phyloP scores from a whole-genome alignment of 1,140 invertebrate genomes.

The Ceratoteleas bidentatus region DNA sequence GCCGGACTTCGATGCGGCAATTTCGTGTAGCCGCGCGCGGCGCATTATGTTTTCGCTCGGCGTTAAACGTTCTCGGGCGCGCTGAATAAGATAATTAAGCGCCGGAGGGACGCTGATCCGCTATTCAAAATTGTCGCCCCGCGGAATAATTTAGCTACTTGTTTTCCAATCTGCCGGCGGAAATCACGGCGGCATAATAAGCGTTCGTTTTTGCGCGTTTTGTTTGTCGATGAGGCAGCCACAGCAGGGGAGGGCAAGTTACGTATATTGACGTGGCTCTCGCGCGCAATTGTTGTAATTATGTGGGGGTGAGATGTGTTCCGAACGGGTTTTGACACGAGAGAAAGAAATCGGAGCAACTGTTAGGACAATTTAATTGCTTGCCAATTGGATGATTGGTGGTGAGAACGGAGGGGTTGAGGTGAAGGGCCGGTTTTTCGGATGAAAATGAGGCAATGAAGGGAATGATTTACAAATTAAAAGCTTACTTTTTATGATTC shows the following conservation, averaged over 20 bases:
- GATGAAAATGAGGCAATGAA: no score
- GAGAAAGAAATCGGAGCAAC: not conserved
- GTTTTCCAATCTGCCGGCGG: conserved; percentile 54
- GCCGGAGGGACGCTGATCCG: conserved; percentile 57
- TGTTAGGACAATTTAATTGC: no score
- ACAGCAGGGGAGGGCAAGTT: no score
- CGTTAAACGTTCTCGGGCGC: conserved; percentile 65
- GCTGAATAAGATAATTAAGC: conserved; percentile 68
- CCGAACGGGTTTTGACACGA: not conserved
- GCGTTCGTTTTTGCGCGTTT: conserved; percentile 29
- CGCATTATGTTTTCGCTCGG: conserved; percentile 61
- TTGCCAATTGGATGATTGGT: no score
- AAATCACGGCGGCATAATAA: conserved; percentile 46
- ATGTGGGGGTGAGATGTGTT: not conserved
- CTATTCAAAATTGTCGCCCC: conserved; percentile 62
- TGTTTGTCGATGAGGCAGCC: not conserved
- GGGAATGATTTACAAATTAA: no score
- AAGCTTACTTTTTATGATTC: no score
- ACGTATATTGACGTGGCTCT: not conserved
- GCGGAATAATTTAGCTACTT: conserved; percentile 66
- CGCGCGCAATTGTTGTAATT: not conserved
- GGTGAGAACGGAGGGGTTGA: no score
- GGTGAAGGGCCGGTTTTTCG: no score
- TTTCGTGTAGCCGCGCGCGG: conserved; percentile 54
- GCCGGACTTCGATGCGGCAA: conserved; percentile 54